Percentiles rank a stretch among this genome's conserved stretches.
phyloP scores from a whole-genome alignment of 2,888 invertebrate genomes.

The Clivina fossor region DNA sequence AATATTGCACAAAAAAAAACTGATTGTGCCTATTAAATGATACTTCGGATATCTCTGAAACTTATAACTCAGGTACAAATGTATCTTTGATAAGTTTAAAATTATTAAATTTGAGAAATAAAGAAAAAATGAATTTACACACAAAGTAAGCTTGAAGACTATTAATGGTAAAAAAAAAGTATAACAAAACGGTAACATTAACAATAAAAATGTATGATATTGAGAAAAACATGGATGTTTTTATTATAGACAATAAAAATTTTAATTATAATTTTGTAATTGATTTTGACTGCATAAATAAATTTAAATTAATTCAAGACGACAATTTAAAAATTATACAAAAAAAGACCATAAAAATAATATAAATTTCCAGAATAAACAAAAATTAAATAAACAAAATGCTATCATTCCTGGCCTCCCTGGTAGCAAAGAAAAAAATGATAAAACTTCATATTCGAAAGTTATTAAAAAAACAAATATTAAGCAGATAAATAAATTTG shows the following conservation, averaged over 20 bases:
- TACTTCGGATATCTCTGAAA: conserved; percentile 31
- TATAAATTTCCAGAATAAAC: neutral
- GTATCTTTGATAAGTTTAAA: conserved; percentile 37
- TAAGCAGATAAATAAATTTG: conserved; percentile 38
- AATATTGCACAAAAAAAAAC: conserved; percentile 35
- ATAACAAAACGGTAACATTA: conserved; percentile 19
- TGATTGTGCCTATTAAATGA: conserved; percentile 28
- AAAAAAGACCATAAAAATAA: conserved; percentile 20
- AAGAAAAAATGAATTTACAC: neutral
- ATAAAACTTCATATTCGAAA: conserved; percentile 2
- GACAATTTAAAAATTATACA: conserved; percentile 32
- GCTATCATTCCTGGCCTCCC: neutral
- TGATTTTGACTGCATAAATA: conserved; percentile 36
- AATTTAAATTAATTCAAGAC: conserved; percentile 36
- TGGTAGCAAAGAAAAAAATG: neutral
- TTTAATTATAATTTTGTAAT: conserved; percentile 35
- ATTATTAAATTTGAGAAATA: conserved; percentile 34
- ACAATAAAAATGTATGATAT: conserved; percentile 40
- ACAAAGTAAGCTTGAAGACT: neutral
- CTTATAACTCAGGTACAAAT: conserved; percentile 38
- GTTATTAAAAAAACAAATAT: conserved; percentile 28
- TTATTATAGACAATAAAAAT: conserved; percentile 30
- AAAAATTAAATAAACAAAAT: conserved; percentile 4
- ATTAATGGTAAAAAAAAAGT: neutral
- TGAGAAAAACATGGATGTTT: conserved; percentile 37